Evolutionary conservation across 2,888 invertebrate genomes (phyloP).

Genomic region (Epirrita christyi): DNA sequence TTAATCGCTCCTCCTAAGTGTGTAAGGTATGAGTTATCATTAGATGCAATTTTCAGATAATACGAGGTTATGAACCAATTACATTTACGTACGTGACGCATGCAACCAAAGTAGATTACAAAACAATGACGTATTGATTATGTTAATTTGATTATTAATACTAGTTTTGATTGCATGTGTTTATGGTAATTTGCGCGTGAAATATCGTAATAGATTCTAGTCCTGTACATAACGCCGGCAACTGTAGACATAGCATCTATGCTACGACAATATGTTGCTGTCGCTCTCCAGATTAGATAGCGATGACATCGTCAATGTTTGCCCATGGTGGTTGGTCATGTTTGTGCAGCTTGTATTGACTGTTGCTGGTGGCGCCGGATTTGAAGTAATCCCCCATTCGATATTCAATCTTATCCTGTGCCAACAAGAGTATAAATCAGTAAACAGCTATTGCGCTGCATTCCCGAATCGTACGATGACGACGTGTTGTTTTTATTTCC

Average conservation of each 20-base stretch:
- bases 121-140: constrained; percentile 11
- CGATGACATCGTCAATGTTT: constrained; percentile 68
- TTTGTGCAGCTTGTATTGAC: constrained; percentile 66
- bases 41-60: constrained; percentile 34
- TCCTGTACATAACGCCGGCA: constrained; percentile 24
- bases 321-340: constrained; percentile 66
- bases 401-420: constrained; percentile 53
- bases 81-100: background rate
- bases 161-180: constrained; percentile 15
- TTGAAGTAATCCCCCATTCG: constrained; percentile 41
- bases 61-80: constrained; percentile 1
- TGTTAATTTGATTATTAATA: background rate
- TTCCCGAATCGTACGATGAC: constrained; percentile 33
- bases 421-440: constrained; percentile 44
- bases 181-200: constrained; percentile 1
- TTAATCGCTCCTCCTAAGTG: constrained; percentile 49
- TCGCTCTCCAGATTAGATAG: constrained; percentile 75
- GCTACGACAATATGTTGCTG: constrained; percentile 46
- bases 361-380: constrained; percentile 53
- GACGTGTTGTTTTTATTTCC: constrained; percentile 41
- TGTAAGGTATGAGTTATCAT: constrained; percentile 42
- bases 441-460: constrained; percentile 31
- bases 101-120: constrained; percentile 5
- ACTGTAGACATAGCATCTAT: constrained; percentile 25
- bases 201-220: constrained; percentile 1